Evolutionary conservation across 2,888 invertebrate genomes (phyloP).

Genomic region (Cerastis leucographa): DNA sequence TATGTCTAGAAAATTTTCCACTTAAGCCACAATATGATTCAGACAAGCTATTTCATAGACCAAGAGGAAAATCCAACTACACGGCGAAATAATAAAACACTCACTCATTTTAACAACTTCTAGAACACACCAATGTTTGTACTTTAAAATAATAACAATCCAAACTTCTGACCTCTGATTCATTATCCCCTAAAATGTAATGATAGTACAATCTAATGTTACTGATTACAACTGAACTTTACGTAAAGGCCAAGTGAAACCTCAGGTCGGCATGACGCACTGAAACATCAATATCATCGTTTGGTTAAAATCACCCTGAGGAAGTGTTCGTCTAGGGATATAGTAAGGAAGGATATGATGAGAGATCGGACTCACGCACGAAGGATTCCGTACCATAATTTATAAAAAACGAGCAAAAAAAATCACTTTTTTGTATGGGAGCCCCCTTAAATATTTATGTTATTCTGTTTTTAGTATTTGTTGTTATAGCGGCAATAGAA

Average conservation of each 20-base stretch:
- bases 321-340: not conserved
- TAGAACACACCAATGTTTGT: not conserved
- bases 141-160: constrained; percentile 1
- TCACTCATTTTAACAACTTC: not conserved
- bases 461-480: too few species aligned
- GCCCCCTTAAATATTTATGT: too few species aligned
- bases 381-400: too few species aligned
- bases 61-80: not conserved
- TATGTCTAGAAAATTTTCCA: not conserved
- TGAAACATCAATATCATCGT: not conserved
- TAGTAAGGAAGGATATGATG: not conserved
- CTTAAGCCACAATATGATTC: not conserved
- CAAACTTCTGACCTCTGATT: constrained; percentile 30
- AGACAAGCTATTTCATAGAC: not conserved
- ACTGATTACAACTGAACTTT: constrained; percentile 41
- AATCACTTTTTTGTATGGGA: too few species aligned
- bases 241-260: not conserved
- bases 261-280: constrained; percentile 21
- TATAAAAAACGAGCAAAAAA: too few species aligned
- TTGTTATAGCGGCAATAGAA: too few species aligned
- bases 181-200: constrained; percentile 30
- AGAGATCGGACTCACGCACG: too few species aligned
- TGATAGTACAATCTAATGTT: constrained; percentile 39
- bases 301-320: not conserved
- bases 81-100: constrained; percentile 2